Percentiles rank a stretch among this genome's conserved stretches.
phyloP scores from a whole-genome alignment of 2,113 vertebrate genomes.

The Pampusana beccarii region DNA sequence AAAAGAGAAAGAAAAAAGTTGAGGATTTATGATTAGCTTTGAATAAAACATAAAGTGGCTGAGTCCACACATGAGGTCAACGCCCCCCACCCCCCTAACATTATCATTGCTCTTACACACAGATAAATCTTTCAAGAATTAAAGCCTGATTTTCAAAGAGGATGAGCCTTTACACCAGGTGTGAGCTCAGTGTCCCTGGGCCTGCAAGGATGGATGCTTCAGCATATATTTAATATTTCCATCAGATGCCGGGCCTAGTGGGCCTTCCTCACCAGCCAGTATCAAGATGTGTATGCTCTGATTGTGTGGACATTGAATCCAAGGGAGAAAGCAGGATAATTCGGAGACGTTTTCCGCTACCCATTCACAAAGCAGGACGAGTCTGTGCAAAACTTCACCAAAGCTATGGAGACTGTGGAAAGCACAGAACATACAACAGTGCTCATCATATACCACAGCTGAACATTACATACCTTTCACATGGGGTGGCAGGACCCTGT shows the following conservation, averaged over 20 bases:
- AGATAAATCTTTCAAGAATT: not conserved
- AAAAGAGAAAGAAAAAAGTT: not conserved
- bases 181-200: not conserved
- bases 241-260: not conserved
- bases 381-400: not conserved
- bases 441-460: not conserved
- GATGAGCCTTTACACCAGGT: not conserved
- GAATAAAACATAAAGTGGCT: not conserved
- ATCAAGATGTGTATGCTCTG: accelerated
- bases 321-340: not conserved
- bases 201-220: accelerated
- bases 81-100: accelerated
- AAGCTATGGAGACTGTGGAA: accelerated
- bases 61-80: not conserved
- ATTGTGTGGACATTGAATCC: not conserved
- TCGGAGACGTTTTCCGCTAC: not conserved
- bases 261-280: not conserved
- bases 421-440: accelerated
- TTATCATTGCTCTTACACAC: not conserved
- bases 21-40: not conserved
- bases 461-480: not conserved
- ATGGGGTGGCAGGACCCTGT: accelerated
- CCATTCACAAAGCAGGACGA: not conserved
- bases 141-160: not conserved
- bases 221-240: not conserved